Conservation (phyloP, 1,140 invertebrate species). For the Eurosta solidaginis region DNA sequence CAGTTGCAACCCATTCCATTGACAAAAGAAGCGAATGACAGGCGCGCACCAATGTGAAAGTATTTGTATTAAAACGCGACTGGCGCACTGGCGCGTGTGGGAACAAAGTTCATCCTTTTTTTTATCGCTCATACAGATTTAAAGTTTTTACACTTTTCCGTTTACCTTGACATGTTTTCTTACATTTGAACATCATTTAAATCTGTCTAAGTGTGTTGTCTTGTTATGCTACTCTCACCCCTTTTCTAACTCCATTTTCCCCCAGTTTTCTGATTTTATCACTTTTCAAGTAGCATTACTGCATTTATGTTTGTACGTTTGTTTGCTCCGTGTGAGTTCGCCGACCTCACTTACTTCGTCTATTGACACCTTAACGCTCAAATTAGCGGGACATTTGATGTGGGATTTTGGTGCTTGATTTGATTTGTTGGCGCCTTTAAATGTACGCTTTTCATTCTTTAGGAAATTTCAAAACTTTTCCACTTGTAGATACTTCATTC, state of each 20-base stretch:
- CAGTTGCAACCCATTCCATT: conserved; percentile 22
- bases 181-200: neutral
- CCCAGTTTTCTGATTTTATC: neutral
- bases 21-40: neutral
- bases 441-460: neutral
- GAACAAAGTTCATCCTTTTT: neutral
- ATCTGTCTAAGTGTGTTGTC: neutral
- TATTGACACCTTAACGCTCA: conserved; percentile 7
- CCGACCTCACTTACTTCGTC: neutral
- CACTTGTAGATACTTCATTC: neutral
- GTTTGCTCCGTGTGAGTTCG: neutral
- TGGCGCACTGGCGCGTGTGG: neutral
- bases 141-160: neutral
- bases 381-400: neutral
- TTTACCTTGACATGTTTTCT: neutral
- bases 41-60: neutral
- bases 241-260: neutral
- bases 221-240: neutral
- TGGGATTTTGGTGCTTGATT: neutral
- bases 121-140: neutral
- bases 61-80: neutral
- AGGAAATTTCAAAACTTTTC: neutral
- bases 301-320: neutral
- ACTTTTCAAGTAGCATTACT: neutral
- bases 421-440: neutral